phyloP scores from a whole-genome alignment of 2,113 vertebrate genomes.

The Brachyhypopomus gauderio region DNA sequence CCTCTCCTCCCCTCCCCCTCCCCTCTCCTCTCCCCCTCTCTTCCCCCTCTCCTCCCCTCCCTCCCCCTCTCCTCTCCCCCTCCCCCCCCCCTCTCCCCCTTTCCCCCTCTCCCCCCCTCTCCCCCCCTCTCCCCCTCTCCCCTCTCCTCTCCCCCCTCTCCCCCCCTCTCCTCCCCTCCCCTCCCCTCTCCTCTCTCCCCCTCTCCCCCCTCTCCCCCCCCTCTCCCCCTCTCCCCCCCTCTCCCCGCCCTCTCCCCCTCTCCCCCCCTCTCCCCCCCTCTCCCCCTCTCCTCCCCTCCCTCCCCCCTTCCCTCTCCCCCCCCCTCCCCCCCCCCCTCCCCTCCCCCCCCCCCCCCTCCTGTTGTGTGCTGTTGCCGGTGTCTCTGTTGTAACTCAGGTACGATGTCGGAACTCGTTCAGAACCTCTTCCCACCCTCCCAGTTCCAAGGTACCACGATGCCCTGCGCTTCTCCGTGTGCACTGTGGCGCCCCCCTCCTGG shows the following conservation, averaged over 20 bases:
- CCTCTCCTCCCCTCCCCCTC: too few species aligned
- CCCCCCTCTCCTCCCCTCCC: too few species aligned
- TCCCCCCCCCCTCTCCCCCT: not conserved
- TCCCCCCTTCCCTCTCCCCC: not conserved
- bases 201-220: not conserved
- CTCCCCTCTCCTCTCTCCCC: too few species aligned
- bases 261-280: not conserved
- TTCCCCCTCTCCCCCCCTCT: not conserved
- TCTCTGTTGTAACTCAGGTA: constrained; percentile 78
- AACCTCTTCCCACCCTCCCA: constrained; percentile 83
- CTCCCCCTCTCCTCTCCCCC: too few species aligned
- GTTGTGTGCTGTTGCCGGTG: constrained; percentile 60
- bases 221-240: too few species aligned
- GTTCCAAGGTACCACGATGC: constrained; percentile 76
- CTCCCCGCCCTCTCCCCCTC: not conserved
- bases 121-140: not conserved
- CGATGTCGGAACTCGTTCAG: constrained; percentile 83
- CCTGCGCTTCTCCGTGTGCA: constrained; percentile 47
- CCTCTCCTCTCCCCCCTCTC: not conserved
- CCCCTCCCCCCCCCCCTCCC: not conserved
- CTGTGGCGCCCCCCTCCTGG: constrained; percentile 31
- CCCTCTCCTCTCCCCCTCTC: too few species aligned
- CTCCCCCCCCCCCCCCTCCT: not conserved
- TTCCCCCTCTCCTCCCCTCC: too few species aligned
- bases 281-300: too few species aligned